phyloP scores from a whole-genome alignment of 1,140 invertebrate genomes.

The Cephus cinctus region DNA sequence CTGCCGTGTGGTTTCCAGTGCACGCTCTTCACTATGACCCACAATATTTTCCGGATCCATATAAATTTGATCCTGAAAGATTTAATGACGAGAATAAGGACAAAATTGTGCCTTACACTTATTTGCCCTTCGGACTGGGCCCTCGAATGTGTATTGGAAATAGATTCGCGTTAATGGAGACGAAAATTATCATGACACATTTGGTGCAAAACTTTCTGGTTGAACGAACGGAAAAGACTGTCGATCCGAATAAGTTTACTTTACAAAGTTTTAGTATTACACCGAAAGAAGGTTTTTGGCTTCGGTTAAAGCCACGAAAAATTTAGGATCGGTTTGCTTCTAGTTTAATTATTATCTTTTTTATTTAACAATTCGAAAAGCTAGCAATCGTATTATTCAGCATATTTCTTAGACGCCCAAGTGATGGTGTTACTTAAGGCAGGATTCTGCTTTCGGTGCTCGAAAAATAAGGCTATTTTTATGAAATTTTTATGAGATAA shows the following conservation, averaged over 20 bases:
- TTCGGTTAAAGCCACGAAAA: conserved; percentile 27
- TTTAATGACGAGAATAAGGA: conserved; percentile 46
- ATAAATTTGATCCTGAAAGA: conserved; percentile 52
- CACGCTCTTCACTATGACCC: conserved; percentile 34
- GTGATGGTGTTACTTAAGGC: no score
- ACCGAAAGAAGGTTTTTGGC: conserved; percentile 34
- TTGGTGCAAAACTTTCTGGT: conserved; percentile 37
- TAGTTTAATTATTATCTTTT: background rate
- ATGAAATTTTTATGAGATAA: no score
- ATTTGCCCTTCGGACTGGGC: conserved; percentile 62
- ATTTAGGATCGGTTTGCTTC: background rate
- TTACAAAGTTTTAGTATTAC: conserved; percentile 29
- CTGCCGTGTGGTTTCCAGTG: conserved; percentile 24
- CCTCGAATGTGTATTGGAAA: conserved; percentile 42
- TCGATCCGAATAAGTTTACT: conserved; percentile 26
- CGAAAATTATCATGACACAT: conserved; percentile 35
- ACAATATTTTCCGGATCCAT: conserved; percentile 42
- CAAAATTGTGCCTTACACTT: conserved; percentile 46
- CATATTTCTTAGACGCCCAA: no score
- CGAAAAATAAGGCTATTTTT: no score
- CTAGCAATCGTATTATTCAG: no score
- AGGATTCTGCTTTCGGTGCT: no score
- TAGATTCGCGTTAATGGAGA: conserved; percentile 46
- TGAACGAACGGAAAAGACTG: conserved; percentile 23
- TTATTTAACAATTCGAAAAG: no score